phyloP scores from a whole-genome alignment of 2,113 vertebrate species.

The Mugil cephalus region DNA sequence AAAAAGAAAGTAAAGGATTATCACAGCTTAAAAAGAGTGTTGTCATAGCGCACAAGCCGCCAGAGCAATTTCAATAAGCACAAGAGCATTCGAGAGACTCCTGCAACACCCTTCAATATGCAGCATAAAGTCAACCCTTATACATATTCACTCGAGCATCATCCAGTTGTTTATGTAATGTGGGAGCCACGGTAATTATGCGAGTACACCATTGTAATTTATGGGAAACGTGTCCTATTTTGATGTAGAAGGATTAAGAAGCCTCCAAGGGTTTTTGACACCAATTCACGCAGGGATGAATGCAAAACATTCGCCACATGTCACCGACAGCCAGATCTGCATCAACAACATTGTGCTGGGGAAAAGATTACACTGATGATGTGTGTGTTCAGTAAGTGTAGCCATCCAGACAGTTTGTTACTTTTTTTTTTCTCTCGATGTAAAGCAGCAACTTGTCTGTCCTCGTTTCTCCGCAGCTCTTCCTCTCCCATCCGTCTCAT shows the following conservation, averaged over 20 bases:
- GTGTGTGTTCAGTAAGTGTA: conserved; percentile 43
- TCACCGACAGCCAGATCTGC: conserved; percentile 68
- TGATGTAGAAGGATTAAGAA: conserved; percentile 73
- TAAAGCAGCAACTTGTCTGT: conserved; percentile 53
- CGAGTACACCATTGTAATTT: conserved; percentile 70
- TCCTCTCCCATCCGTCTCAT: conserved; percentile 43
- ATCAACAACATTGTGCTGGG: conserved; percentile 69
- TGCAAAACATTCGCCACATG: conserved; percentile 64
- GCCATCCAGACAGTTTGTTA: conserved; percentile 68
- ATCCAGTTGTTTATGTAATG: conserved; percentile 48
- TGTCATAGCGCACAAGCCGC: not conserved
- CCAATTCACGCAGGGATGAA: conserved; percentile 70
- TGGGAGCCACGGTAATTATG: conserved; percentile 61
- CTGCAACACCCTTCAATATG: conserved; percentile 24
- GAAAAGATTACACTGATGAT: conserved; percentile 62
- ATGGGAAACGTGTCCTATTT: conserved; percentile 74
- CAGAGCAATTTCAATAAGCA: not conserved
- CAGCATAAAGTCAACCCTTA: conserved; percentile 33
- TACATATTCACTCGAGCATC: conserved; percentile 34
- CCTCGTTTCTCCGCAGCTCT: conserved; percentile 51
- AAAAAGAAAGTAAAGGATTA: no score
- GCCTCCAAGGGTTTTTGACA: conserved; percentile 76
- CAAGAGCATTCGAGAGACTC: conserved; percentile 1
- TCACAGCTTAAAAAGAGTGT: not conserved
- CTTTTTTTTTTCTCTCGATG: conserved; percentile 28